Conservation (phyloP, 1,140 invertebrate genomes). For the Drosophila pachea region DNA sequence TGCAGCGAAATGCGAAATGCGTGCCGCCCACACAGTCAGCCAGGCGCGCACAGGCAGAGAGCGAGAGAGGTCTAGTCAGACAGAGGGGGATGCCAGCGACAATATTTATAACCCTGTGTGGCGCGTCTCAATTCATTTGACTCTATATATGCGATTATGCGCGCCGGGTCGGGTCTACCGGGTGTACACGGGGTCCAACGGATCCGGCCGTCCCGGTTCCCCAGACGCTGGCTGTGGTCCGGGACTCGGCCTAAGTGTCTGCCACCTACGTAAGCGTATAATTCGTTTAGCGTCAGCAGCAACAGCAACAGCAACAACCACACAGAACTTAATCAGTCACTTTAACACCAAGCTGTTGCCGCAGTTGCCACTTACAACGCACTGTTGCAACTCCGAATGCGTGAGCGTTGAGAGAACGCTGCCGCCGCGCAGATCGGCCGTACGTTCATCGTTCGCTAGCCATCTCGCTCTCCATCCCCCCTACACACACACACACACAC, state of each 20-base stretch:
- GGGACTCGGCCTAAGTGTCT: slow-evolving; percentile 59
- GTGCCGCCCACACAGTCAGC: slow-evolving; percentile 34
- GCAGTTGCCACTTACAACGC: slow-evolving; percentile 54
- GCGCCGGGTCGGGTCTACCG: not conserved
- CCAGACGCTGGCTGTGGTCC: slow-evolving; percentile 18
- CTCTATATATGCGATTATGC: slow-evolving; percentile 43
- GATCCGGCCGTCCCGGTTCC: no score
- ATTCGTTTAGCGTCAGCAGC: slow-evolving; percentile 71
- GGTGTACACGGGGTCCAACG: not conserved
- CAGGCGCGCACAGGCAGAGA: not conserved
- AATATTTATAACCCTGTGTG: slow-evolving; percentile 74
- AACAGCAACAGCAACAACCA: slow-evolving; percentile 35
- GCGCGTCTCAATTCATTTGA: slow-evolving; percentile 77
- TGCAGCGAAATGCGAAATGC: slow-evolving; percentile 25
- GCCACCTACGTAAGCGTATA: slow-evolving; percentile 76
- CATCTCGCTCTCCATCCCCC: no score
- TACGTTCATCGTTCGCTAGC: slow-evolving; percentile 32
- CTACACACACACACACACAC: no score
- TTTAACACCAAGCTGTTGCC: slow-evolving; percentile 64
- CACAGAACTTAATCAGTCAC: slow-evolving; percentile 75
- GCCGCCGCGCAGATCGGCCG: slow-evolving; percentile 1
- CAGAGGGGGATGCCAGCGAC: slow-evolving; percentile 26
- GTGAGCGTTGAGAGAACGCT: slow-evolving; percentile 50
- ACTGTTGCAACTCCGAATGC: slow-evolving; percentile 35
- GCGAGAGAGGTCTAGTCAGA: not conserved